Percentiles rank a stretch among this genome's conserved stretches.
These are phyloP conservation scores for Varecia variegata DNA, from an alignment of 2,797 vertebrate genomes.

Conservation along the genomic window DNA sequence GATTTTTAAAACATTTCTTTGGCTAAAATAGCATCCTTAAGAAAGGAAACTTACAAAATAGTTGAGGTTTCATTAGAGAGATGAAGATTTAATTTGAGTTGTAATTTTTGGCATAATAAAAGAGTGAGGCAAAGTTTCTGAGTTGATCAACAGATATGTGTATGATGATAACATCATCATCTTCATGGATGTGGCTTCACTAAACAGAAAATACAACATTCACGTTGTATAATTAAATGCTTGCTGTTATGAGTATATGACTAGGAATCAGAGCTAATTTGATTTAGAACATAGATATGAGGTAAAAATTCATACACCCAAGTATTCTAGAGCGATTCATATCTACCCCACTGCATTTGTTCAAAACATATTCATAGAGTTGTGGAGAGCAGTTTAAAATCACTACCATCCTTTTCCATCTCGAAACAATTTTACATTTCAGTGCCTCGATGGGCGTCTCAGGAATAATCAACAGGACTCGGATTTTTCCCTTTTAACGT, in stretches of 20 bases:
- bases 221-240: not conserved
- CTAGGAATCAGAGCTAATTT: not conserved
- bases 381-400: not conserved
- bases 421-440: not conserved
- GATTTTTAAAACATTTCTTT: not conserved
- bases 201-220: not conserved
- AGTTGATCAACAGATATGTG: not conserved
- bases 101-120: not conserved
- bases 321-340: not conserved
- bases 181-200: not conserved
- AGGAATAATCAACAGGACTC: not conserved
- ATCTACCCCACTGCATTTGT: not conserved
- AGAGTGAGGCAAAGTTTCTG: not conserved
- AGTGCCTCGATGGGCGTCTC: not conserved
- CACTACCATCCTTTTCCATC: not conserved
- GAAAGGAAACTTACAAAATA: conserved; percentile 17
- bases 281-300: not conserved
- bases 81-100: conserved; percentile 19
- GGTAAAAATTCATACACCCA: not conserved
- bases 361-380: not conserved
- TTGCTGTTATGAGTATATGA: not conserved
- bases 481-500: not conserved
- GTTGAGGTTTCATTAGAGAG: not conserved
- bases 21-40: not conserved
- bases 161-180: not conserved